Percentiles rank a stretch among this genome's conserved stretches.
These are phyloP conservation scores for Bellardia bayeri DNA, from an alignment of 2,888 invertebrate genomes.

Conservation along the genomic window DNA sequence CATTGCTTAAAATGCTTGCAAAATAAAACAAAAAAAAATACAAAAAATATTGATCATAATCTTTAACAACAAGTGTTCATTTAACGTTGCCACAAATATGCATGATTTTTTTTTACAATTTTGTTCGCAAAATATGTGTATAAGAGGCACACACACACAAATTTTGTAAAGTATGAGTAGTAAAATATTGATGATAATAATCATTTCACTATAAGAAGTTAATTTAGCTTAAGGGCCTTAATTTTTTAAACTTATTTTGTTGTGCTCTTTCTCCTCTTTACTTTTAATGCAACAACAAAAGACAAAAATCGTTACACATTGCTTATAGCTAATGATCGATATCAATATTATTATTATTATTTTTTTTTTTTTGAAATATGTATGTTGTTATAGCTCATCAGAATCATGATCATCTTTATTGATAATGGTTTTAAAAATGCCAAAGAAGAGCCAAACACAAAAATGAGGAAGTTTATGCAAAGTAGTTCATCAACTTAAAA, in stretches of 20 bases:
- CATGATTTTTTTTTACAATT: slow-evolving; percentile 42
- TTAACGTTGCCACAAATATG: slow-evolving; percentile 66
- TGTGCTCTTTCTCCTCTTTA: slow-evolving; percentile 33
- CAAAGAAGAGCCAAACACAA: slow-evolving; percentile 13
- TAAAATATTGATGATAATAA: slow-evolving; percentile 71
- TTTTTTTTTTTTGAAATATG: slow-evolving; percentile 65
- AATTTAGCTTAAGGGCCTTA: slow-evolving; percentile 70
- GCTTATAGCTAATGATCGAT: slow-evolving; percentile 72
- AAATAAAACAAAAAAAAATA: slow-evolving; percentile 24
- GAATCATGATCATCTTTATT: slow-evolving; percentile 65
- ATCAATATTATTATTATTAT: slow-evolving; percentile 62
- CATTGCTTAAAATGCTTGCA: neutral
- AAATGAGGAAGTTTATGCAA: slow-evolving; percentile 65
- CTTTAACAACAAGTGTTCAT: slow-evolving; percentile 72
- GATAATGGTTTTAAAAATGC: slow-evolving; percentile 50
- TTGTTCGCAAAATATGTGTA: slow-evolving; percentile 18
- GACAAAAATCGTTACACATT: slow-evolving; percentile 68
- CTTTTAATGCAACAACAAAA: slow-evolving; percentile 29
- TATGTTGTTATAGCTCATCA: slow-evolving; percentile 73
- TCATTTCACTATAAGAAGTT: slow-evolving; percentile 73
- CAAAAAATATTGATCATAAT: slow-evolving; percentile 63
- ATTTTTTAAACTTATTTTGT: slow-evolving; percentile 52
- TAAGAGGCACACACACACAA: slow-evolving; percentile 29
- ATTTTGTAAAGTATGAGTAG: slow-evolving; percentile 68
- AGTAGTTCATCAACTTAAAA: slow-evolving; percentile 47